Percentiles rank a stretch among this genome's conserved stretches.
Conservation (phyloP, 2,113 vertebrate genomes). For the Lontra canadensis region DNA sequence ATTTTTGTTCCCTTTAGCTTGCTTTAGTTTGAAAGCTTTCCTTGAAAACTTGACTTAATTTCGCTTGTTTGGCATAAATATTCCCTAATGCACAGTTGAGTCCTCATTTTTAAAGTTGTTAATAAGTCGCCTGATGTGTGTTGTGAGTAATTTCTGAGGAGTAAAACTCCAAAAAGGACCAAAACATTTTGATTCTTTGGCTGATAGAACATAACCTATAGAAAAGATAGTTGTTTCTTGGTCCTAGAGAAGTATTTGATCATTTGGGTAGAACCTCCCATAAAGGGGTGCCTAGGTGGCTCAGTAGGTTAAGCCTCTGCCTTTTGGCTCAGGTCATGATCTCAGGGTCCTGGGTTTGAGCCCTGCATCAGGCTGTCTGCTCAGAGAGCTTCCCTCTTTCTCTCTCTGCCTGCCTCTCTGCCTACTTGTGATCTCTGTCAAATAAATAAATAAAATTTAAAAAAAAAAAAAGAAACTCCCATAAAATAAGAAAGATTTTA, state of each 20-base stretch:
- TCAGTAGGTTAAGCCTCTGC: too few relatives aligned
- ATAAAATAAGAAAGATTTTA: background rate
- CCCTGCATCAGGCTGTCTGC: too few relatives aligned
- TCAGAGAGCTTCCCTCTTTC: too few relatives aligned
- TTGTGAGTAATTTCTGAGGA: background rate
- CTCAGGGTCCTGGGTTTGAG: too few relatives aligned
- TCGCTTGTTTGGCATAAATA: slow-evolving; percentile 7
- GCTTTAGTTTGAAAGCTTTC: slow-evolving; percentile 1
- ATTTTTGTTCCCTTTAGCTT: slow-evolving; percentile 17
- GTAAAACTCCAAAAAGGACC: background rate
- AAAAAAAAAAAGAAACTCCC: too few relatives aligned
- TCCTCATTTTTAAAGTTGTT: background rate
- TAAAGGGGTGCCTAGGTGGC: background rate
- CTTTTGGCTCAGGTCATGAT: too few relatives aligned
- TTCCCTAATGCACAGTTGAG: background rate
- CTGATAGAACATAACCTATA: background rate
- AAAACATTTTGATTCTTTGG: background rate
- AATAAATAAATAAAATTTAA: too few relatives aligned
- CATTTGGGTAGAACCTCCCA: background rate
- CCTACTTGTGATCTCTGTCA: too few relatives aligned
- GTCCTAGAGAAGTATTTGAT: background rate
- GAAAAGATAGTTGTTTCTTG: background rate
- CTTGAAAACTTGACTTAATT: background rate
- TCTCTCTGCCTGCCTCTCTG: too few relatives aligned
- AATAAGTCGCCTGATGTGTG: background rate